Evolutionary conservation across 2,888 invertebrate species (phyloP).

Genomic region (Luffia ferchaultella): DNA sequence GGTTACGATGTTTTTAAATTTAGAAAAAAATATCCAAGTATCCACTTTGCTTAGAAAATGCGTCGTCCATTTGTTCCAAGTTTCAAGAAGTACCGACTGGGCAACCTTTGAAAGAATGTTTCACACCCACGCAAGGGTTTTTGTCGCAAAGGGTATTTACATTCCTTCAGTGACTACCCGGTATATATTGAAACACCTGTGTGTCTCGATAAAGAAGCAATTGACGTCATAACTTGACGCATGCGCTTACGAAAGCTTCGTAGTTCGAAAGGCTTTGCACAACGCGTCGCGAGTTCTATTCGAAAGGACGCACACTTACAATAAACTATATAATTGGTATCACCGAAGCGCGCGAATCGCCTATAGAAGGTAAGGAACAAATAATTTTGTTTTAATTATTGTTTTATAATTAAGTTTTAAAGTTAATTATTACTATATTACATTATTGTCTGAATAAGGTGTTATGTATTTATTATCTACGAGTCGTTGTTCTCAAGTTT

Average conservation of each 20-base stretch:
- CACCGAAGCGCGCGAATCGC: background rate
- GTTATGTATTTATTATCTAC: too few relatives aligned
- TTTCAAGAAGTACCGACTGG: too few relatives aligned
- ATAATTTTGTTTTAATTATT: background rate
- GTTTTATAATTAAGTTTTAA: too few relatives aligned
- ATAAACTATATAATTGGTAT: background rate
- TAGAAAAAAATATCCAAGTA: too few relatives aligned
- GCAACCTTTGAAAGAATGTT: too few relatives aligned
- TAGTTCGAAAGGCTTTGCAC: background rate
- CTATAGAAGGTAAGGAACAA: background rate
- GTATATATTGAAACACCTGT: constrained; percentile 3
- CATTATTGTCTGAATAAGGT: too few relatives aligned
- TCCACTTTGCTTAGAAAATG: too few relatives aligned
- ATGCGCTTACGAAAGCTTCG: constrained; percentile 1
- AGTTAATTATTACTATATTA: too few relatives aligned
- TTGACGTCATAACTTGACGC: constrained; percentile 5
- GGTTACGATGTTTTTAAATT: too few relatives aligned
- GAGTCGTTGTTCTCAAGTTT: too few relatives aligned
- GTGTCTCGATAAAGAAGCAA: constrained; percentile 3
- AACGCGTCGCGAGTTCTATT: background rate
- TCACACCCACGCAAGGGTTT: too few relatives aligned
- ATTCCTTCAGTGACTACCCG: background rate
- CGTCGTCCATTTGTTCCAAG: too few relatives aligned
- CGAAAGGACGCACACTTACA: background rate
- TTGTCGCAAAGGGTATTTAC: background rate